Evolutionary conservation across 2,797 vertebrate species (phyloP).

Genomic region (Coluber constrictor): DNA sequence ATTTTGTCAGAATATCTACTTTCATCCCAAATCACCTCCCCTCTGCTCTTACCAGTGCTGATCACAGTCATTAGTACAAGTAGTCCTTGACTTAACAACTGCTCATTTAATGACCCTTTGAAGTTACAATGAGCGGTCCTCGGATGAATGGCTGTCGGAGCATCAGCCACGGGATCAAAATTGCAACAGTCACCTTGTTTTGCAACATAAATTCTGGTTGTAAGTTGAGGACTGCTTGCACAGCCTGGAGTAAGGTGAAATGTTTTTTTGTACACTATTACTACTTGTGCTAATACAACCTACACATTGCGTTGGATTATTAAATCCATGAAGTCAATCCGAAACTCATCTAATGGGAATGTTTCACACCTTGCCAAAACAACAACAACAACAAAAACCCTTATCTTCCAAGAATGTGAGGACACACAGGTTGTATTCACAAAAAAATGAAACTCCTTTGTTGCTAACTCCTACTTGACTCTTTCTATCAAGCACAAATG

Average conservation of each 20-base stretch:
- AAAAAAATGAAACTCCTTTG: neutral
- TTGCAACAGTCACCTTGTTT: neutral
- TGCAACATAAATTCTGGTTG: neutral
- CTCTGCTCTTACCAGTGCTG: neutral
- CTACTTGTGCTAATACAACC: neutral
- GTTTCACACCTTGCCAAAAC: neutral
- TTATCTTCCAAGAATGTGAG: neutral
- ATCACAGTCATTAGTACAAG: neutral
- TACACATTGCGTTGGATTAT: neutral
- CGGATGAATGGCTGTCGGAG: neutral
- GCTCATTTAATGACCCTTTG: neutral
- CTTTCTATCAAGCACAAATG: neutral
- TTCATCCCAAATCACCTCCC: neutral
- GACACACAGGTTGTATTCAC: neutral
- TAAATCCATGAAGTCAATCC: neutral
- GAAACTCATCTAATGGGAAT: neutral
- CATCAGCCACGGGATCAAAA: neutral
- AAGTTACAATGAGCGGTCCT: neutral
- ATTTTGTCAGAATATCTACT: neutral
- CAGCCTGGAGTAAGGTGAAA: neutral
- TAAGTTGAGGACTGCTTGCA: neutral
- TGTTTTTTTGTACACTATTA: neutral
- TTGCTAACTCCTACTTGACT: neutral
- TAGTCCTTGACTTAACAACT: neutral
- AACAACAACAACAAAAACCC: too few species aligned